These are phyloP conservation scores for Falcaria lacertinaria DNA, from an alignment of 2,888 invertebrate genomes.

Conservation along the genomic window DNA sequence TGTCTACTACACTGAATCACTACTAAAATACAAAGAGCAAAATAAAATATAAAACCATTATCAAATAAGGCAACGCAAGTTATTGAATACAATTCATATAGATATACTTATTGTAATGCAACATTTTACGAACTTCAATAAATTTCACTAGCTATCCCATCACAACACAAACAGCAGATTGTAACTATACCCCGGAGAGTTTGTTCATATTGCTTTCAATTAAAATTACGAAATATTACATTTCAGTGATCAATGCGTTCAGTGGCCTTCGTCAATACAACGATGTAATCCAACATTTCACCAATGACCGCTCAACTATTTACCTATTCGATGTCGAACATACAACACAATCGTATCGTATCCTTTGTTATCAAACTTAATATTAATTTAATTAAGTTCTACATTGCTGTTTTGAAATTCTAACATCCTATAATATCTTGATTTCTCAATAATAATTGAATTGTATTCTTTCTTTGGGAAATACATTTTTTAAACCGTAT, in stretches of 20 bases:
- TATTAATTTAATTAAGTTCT: neutral
- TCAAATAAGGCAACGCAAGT: too few relatives aligned
- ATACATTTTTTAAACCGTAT: too few relatives aligned
- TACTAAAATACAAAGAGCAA: too few relatives aligned
- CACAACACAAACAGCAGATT: neutral
- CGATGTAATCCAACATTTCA: conserved; percentile 2
- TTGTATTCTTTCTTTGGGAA: too few relatives aligned
- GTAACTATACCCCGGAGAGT: neutral
- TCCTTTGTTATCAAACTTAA: neutral
- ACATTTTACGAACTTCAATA: neutral
- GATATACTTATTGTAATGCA: neutral
- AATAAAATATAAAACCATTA: too few relatives aligned
- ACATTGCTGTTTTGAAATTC: neutral
- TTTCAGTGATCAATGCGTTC: neutral
- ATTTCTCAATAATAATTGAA: too few relatives aligned
- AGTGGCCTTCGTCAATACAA: neutral
- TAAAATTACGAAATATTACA: neutral
- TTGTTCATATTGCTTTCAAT: neutral
- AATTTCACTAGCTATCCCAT: neutral
- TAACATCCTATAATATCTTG: too few relatives aligned
- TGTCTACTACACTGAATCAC: too few relatives aligned
- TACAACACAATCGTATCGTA: neutral
- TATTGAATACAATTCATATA: too few relatives aligned
- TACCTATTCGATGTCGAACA: conserved; percentile 1
- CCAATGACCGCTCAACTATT: neutral